Evolutionary conservation across 92 coral and sea anemone genomes (phyloP).

Genomic region (Parazoanthus darwini): DNA sequence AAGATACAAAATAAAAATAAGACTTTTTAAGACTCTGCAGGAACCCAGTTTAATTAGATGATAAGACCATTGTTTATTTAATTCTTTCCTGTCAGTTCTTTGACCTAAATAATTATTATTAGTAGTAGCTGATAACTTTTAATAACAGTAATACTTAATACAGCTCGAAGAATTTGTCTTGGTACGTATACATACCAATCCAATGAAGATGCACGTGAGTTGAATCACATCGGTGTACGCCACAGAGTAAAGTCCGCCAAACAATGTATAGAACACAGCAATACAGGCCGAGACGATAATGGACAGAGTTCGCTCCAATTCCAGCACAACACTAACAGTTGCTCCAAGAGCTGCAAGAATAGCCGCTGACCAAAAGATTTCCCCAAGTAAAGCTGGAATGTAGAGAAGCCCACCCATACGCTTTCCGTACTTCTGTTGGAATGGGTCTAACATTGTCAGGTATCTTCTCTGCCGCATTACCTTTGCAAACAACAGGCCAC

Average conservation of each 20-base stretch:
- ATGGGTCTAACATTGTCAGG: conserved; percentile 94
- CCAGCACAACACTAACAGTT: conserved; percentile 87
- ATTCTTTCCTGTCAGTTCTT: too few relatives aligned
- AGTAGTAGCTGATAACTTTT: too few relatives aligned
- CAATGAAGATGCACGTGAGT: conserved; percentile 85
- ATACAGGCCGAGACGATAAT: conserved; percentile 79
- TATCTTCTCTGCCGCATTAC: conserved; percentile 81
- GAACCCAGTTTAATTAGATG: too few relatives aligned
- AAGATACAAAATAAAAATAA: too few relatives aligned
- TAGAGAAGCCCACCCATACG: conserved; percentile 91
- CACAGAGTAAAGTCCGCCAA: conserved; percentile 94
- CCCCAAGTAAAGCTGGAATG: conserved; percentile 92
- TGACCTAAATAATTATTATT: too few relatives aligned
- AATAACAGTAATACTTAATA: too few relatives aligned
- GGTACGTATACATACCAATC: conserved; percentile 60
- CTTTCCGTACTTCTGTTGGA: conserved; percentile 80
- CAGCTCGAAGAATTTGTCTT: too few relatives aligned
- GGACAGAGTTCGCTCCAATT: conserved; percentile 68
- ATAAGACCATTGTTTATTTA: too few relatives aligned
- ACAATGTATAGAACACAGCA: conserved; percentile 79
- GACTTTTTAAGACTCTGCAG: too few relatives aligned
- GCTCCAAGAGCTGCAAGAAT: conserved; percentile 96
- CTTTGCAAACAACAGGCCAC: conserved; percentile 83
- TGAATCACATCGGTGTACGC: conserved; percentile 95
- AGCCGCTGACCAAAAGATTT: conserved; percentile 93